Evolutionary conservation across 2,888 invertebrate genomes (phyloP).

Genomic region (Drosophila mercatorum): DNA sequence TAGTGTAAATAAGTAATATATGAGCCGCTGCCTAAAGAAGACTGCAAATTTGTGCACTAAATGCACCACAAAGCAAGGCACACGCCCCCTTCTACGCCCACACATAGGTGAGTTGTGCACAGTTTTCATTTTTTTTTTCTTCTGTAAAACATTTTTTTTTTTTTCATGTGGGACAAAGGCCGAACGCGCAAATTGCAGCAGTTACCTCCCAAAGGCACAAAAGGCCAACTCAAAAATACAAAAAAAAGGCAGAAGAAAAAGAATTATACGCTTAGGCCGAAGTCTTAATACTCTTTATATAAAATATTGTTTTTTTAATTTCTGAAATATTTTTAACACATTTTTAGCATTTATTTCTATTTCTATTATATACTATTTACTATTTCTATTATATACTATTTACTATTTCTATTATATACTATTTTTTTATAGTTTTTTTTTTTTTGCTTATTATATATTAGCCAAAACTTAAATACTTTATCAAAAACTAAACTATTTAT

Average conservation of each 20-base stretch:
- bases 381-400: too few species aligned
- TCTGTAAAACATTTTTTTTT: conserved; percentile 13
- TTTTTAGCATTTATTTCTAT: too few species aligned
- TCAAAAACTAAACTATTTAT: too few species aligned
- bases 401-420: too few species aligned
- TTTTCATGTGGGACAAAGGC: conserved; percentile 44
- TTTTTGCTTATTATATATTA: too few species aligned
- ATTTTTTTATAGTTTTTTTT: too few species aligned
- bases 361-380: too few species aligned
- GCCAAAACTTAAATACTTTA: too few species aligned
- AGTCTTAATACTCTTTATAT: conserved; percentile 1
- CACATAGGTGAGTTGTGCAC: conserved; percentile 28
- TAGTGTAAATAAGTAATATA: conserved; percentile 45
- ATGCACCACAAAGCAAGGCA: conserved; percentile 36
- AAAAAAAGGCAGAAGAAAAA: background rate
- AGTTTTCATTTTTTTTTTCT: conserved; percentile 12
- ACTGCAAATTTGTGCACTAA: conserved; percentile 40
- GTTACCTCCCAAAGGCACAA: conserved; percentile 43
- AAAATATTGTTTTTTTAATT: too few species aligned
- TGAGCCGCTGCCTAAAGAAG: conserved; percentile 27
- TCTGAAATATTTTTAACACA: too few species aligned
- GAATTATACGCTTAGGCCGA: too few species aligned
- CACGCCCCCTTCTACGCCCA: background rate
- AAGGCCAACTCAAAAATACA: conserved; percentile 18
- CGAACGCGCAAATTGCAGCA: conserved; percentile 56